Evolutionary conservation across 2,113 vertebrate genomes (phyloP).

Genomic region (Pandion haliaetus): DNA sequence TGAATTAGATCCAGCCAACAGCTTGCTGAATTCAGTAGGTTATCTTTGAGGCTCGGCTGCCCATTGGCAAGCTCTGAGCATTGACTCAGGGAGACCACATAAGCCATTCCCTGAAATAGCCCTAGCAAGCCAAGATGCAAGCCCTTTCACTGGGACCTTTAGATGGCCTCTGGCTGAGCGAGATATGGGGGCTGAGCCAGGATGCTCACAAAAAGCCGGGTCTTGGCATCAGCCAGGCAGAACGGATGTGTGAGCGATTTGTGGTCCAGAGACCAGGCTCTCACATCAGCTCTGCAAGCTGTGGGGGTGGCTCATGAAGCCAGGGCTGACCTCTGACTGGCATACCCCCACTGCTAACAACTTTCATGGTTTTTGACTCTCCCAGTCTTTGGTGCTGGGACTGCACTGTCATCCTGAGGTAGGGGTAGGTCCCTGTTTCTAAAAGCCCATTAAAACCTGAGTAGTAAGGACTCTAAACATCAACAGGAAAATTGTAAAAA

Average conservation of each 20-base stretch:
- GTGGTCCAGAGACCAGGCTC: neutral
- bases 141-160: neutral
- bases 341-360: neutral
- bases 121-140: neutral
- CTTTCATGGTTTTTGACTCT: fast-evolving
- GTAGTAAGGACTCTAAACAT: neutral
- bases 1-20: constrained; percentile 25
- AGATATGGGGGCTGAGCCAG: neutral
- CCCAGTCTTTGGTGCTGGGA: neutral
- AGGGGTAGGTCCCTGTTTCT: neutral
- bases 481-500: neutral
- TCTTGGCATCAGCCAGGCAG: neutral
- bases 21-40: constrained; percentile 1
- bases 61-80: neutral
- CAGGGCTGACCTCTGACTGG: neutral
- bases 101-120: neutral
- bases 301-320: neutral
- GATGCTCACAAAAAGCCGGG: neutral
- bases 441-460: neutral
- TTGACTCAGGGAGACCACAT: neutral
- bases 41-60: neutral
- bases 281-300: neutral
- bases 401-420: neutral
- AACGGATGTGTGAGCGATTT: neutral
- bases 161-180: neutral